Conservation (phyloP, 2,888 invertebrate species). For the Ormia ochracea region DNA sequence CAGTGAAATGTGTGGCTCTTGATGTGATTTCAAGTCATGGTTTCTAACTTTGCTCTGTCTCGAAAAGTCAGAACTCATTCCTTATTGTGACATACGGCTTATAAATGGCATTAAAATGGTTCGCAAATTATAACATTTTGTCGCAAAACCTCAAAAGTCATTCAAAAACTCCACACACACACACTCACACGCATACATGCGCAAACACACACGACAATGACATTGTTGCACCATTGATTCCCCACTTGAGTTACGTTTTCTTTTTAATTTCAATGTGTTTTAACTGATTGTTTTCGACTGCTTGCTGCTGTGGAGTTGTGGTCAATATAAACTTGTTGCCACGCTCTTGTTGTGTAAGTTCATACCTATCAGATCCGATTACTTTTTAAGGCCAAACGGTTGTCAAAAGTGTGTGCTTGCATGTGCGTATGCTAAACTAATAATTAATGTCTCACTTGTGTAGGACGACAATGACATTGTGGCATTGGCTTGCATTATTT, state of each 20-base stretch:
- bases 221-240: conserved; percentile 30
- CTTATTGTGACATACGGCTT: background rate
- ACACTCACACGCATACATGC: too few species aligned
- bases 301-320: conserved; percentile 5
- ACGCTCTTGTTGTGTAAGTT: background rate
- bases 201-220: too few species aligned
- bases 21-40: conserved; percentile 31
- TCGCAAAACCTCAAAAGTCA: conserved; percentile 48
- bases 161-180: too few species aligned
- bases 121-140: conserved; percentile 26
- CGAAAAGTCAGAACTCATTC: background rate
- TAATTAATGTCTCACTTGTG: conserved; percentile 46
- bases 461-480: conserved; percentile 36
- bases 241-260: background rate
- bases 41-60: background rate
- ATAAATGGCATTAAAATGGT: background rate
- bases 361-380: background rate
- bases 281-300: conserved; percentile 1
- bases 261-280: background rate
- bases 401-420: background rate
- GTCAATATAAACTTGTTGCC: conserved; percentile 26
- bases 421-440: conserved; percentile 17
- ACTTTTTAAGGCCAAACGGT: background rate
- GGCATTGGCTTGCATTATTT: conserved; percentile 23
- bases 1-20: background rate